These are phyloP conservation scores for Cydia strobilella DNA, from an alignment of 1,140 invertebrate species.

Conservation along the genomic window DNA sequence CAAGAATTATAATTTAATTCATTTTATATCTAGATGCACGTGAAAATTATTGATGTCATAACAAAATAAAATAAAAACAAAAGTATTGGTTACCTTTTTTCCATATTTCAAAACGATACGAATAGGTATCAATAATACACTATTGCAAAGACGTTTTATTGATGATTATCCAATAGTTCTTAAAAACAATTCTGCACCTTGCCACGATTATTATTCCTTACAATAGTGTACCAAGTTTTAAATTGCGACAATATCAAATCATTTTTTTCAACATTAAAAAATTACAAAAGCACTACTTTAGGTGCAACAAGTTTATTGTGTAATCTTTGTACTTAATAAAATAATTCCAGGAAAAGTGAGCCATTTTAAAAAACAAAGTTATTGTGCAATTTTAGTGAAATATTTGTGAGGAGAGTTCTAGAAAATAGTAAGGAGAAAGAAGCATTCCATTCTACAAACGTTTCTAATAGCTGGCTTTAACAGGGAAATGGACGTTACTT, in stretches of 20 bases:
- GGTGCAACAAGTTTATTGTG: conserved; percentile 64
- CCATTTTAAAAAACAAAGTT: conserved; percentile 78
- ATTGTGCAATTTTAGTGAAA: conserved; percentile 77
- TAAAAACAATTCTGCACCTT: conserved; percentile 34
- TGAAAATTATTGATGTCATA: conserved; percentile 9
- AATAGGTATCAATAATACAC: conserved; percentile 16
- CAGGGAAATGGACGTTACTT: conserved; percentile 77
- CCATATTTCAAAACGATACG: conserved; percentile 20
- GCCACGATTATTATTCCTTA: neutral
- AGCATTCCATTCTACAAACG: conserved; percentile 78
- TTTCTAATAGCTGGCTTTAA: conserved; percentile 78
- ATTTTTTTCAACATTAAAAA: conserved; percentile 46
- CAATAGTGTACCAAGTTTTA: conserved; percentile 14
- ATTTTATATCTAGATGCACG: conserved; percentile 44
- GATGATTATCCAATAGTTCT: conserved; percentile 35
- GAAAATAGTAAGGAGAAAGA: conserved; percentile 74
- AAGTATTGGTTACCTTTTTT: conserved; percentile 17
- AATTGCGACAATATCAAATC: conserved; percentile 39
- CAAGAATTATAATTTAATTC: conserved; percentile 35
- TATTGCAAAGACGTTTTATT: conserved; percentile 20
- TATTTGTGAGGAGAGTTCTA: conserved; percentile 74
- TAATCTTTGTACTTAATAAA: conserved; percentile 57
- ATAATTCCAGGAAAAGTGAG: conserved; percentile 77
- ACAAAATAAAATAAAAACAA: conserved; percentile 10
- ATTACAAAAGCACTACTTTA: conserved; percentile 61